phyloP scores from a whole-genome alignment of 2,888 invertebrate genomes.

The Aquatica leii region DNA sequence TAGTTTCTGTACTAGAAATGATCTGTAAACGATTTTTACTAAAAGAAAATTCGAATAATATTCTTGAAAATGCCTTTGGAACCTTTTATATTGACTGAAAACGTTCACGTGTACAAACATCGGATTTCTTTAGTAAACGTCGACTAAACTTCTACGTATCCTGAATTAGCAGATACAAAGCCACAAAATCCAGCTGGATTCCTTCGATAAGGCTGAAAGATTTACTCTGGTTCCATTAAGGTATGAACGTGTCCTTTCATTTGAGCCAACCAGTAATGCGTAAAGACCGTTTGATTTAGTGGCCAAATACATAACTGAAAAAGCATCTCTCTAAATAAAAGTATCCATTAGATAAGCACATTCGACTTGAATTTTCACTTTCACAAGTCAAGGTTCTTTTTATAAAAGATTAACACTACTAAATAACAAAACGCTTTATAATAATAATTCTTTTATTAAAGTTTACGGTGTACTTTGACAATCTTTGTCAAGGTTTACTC shows the following conservation, averaged over 20 bases:
- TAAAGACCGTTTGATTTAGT: conserved; percentile 54
- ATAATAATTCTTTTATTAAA: conserved; percentile 16
- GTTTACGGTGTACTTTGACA: conserved; percentile 30
- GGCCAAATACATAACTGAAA: conserved; percentile 54
- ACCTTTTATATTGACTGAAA: conserved; percentile 29
- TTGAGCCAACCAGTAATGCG: conserved; percentile 52
- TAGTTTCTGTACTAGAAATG: no score
- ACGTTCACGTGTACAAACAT: conserved; percentile 43
- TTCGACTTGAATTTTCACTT: conserved; percentile 9
- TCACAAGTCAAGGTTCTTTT: background rate
- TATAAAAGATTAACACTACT: no score
- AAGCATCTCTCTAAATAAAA: conserved; percentile 46
- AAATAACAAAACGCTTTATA: no score
- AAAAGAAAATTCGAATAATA: no score
- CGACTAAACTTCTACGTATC: conserved; percentile 48
- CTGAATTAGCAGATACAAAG: conserved; percentile 59
- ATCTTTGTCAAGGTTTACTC: conserved; percentile 30
- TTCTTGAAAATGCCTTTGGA: no score
- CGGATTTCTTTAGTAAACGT: conserved; percentile 47
- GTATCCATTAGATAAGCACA: conserved; percentile 25
- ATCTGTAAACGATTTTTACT: no score
- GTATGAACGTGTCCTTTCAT: conserved; percentile 55
- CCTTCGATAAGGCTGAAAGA: conserved; percentile 58
- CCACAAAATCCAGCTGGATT: conserved; percentile 56
- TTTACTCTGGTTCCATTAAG: conserved; percentile 56